These are phyloP conservation scores for Chalcis sispes DNA, from an alignment of 2,888 invertebrate genomes.

Conservation along the genomic window DNA sequence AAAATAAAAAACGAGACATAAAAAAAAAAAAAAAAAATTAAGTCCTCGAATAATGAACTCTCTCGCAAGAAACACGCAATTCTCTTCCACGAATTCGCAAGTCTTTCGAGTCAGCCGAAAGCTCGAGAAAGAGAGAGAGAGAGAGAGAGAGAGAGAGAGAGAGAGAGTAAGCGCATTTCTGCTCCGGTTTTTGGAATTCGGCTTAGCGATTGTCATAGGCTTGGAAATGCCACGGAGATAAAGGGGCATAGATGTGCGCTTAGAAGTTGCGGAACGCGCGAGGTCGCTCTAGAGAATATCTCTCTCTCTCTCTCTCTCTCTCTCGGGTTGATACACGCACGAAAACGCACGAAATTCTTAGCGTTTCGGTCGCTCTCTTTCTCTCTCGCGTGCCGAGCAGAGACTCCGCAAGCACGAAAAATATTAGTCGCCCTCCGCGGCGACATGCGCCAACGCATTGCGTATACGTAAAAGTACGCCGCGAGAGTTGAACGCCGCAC, in stretches of 20 bases:
- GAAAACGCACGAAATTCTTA: constrained; percentile 40
- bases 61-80: too few species aligned
- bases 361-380: constrained; percentile 26
- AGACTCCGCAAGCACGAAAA: constrained; percentile 23
- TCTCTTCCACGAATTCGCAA: too few species aligned
- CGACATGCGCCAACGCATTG: neutral
- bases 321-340: neutral
- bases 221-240: neutral
- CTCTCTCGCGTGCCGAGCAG: constrained; percentile 2
- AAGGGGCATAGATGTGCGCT: too few species aligned
- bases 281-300: too few species aligned
- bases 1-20: too few species aligned
- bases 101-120: too few species aligned
- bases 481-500: neutral
- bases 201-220: neutral
- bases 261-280: too few species aligned
- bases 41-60: too few species aligned
- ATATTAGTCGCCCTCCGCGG: constrained; percentile 39
- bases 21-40: too few species aligned
- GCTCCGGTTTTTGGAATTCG: constrained; percentile 34
- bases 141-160: neutral
- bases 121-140: neutral
- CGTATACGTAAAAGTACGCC: neutral
- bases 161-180: constrained; percentile 6
- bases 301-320: neutral